These are phyloP conservation scores for Drymonia ruficornis DNA, from an alignment of 2,888 invertebrate species.

Conservation along the genomic window DNA sequence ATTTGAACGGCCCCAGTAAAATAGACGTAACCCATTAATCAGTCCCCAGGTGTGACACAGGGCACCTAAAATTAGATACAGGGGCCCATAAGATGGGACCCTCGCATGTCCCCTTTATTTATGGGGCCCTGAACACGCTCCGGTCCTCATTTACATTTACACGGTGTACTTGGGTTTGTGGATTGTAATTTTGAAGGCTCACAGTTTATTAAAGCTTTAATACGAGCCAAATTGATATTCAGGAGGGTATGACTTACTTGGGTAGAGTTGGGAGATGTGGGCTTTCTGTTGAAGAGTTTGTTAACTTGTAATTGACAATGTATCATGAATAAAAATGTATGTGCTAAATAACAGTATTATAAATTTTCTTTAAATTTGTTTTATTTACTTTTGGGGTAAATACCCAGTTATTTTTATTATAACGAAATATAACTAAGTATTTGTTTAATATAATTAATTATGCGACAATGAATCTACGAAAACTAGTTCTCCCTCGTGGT, in stretches of 20 bases:
- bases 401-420: no score
- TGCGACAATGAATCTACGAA: no score
- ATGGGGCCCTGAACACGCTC: slow-evolving; percentile 12
- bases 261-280: background rate
- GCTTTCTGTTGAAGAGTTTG: background rate
- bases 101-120: slow-evolving; percentile 26
- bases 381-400: no score
- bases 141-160: slow-evolving; percentile 34
- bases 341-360: background rate
- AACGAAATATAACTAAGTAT: no score
- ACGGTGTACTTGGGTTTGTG: slow-evolving; percentile 34
- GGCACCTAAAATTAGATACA: slow-evolving; percentile 53
- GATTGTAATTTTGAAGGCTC: slow-evolving; percentile 45
- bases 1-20: slow-evolving; percentile 41
- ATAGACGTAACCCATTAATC: slow-evolving; percentile 48
- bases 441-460: no score
- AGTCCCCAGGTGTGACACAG: slow-evolving; percentile 51
- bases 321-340: background rate
- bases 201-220: slow-evolving; percentile 52
- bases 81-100: slow-evolving; percentile 40
- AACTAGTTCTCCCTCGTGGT: no score
- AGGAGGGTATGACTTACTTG: slow-evolving; percentile 9
- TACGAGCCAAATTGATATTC: slow-evolving; percentile 46
- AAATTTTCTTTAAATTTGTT: no score
- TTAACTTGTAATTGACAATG: background rate